Base-by-base conservation (phyloP, 2,888 invertebrate genomes). In the Scaptomyza caliginosa region DNA sequence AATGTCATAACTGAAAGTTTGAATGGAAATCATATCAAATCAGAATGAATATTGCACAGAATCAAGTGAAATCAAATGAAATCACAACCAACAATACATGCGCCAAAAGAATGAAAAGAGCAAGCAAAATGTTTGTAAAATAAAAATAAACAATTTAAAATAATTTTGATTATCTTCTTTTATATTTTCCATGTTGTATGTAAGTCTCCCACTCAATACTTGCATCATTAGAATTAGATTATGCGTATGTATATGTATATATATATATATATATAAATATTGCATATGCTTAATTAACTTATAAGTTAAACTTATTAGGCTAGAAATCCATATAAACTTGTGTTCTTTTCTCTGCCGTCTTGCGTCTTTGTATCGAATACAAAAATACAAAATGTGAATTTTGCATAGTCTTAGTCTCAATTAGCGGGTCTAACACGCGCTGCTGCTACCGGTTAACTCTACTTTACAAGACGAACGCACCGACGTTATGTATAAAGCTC, bases 161-260 rank as follows among this genome's bases (percentile, higher is more conserved):
- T 77, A 84, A 84, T 87, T 84, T 87, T 84, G 83, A 84, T 84
- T 87, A 84, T 84, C 83, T 79, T 88, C 73, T 88, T 75, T 79
- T 84, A 84, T 84, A 88, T 84, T 86, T 87, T 82, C 78, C 86
- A 86, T n/a, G n/a, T 83, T 84, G 83, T 79, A 82, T 76, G 69
- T 82, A 75, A 74, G 80, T 70, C 77, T 79, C 62, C 64, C 69
- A 65, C 56, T 63, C 67, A 57, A 55, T 59, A 56, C 32, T 55
- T 66, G 28, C 56, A 59, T 55, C 52, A 43, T 66, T 56, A 65
- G 51, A 43, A 34, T 68, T 73, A 67, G 34, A 57, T 67, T 50
- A 54, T 69, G 40, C 49, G 40, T 58, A 60, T 66, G 49, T 62
- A 23, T 21, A n/a, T 66, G 55, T 62, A 55, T 62, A 36, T 48